phyloP scores from a whole-genome alignment of 2,888 invertebrate genomes.

The Rhaphigaster nebulosa region DNA sequence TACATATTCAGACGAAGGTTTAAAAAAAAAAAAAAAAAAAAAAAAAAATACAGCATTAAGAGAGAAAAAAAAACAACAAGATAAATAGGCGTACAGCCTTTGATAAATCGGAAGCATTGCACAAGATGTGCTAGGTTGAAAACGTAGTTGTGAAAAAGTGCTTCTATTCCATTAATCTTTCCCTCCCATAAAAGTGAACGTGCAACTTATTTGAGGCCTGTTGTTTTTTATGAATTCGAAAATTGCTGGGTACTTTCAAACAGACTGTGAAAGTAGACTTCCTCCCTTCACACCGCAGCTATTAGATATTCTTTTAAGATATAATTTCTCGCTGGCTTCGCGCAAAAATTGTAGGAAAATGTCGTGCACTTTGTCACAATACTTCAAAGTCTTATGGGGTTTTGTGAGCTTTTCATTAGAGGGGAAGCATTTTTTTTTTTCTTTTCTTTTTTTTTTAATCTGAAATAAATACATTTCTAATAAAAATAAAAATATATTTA shows the following conservation, averaged over 20 bases:
- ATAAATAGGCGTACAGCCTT: background rate
- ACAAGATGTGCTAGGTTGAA: background rate
- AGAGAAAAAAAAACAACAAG: background rate
- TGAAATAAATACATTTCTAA: too few relatives aligned
- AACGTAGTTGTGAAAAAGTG: background rate
- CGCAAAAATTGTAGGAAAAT: conserved; percentile 14
- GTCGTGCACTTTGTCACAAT: background rate
- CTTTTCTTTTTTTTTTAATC: background rate
- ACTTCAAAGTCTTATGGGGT: background rate
- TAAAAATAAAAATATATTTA: too few relatives aligned
- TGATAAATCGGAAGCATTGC: background rate
- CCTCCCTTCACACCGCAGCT: background rate
- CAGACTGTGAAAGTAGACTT: background rate
- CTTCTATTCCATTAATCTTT: conserved; percentile 9
- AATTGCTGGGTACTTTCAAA: background rate
- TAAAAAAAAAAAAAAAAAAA: background rate
- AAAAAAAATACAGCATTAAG: too few relatives aligned
- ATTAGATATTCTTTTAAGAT: conserved; percentile 40
- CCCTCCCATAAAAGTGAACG: background rate
- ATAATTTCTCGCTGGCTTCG: conserved; percentile 16
- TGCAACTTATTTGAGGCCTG: background rate
- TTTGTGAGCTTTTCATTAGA: background rate
- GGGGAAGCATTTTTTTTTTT: background rate
- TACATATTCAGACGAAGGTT: background rate
- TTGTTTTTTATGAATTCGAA: conserved; percentile 23